Percentiles rank a stretch among this genome's conserved stretches.
Conservation (phyloP, 2,888 invertebrate genomes). For the Lasius fuliginosus region DNA sequence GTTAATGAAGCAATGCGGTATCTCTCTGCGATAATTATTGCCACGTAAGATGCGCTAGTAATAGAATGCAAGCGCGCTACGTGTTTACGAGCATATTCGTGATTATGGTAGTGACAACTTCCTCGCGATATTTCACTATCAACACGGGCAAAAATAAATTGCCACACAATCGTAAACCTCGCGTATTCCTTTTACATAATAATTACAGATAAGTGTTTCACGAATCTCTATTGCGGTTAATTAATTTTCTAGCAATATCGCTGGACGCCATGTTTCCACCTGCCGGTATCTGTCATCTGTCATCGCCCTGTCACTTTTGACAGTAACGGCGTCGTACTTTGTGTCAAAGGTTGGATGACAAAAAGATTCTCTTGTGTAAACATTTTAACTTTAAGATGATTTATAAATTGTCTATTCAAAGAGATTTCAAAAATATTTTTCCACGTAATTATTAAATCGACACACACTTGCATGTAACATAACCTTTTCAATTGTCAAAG, state of each 20-base stretch:
- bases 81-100: not conserved
- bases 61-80: not conserved
- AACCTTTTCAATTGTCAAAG: not conserved
- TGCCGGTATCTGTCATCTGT: not conserved
- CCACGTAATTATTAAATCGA: not conserved
- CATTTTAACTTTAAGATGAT: not conserved
- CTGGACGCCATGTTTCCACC: not conserved
- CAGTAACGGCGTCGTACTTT: not conserved
- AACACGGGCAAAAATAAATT: not conserved
- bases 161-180: not conserved
- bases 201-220: not conserved
- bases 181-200: not conserved
- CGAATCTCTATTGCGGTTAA: not conserved
- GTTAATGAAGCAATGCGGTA: slow-evolving; percentile 34
- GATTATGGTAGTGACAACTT: not conserved
- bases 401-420: not conserved
- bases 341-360: not conserved
- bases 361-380: not conserved
- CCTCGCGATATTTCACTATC: not conserved
- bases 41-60: slow-evolving; percentile 66
- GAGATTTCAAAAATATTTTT: not conserved
- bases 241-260: not conserved
- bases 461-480: not conserved
- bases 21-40: slow-evolving; percentile 57
- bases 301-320: not conserved